Base-by-base conservation (phyloP, 2,888 invertebrate species). In the Torymus aiolomorphi region DNA sequence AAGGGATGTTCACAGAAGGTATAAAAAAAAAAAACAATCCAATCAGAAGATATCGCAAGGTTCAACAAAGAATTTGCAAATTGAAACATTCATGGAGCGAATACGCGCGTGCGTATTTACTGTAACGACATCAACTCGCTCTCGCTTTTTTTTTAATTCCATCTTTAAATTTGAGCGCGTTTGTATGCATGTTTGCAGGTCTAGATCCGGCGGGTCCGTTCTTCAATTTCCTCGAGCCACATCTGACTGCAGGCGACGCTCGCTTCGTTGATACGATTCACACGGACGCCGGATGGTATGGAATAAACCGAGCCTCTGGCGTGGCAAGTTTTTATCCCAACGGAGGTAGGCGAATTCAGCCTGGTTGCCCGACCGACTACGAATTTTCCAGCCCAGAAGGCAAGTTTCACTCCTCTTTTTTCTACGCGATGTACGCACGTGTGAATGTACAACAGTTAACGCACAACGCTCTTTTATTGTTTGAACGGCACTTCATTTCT, bases 281-380 rank as follows among this genome's bases (percentile, higher is more conserved):
- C 84, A 92, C 92, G 0, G 92, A 92, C 82, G 88, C 86, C 0
- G 91, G 91, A 0, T 84, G 89, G 20, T 91, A 88, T 77, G 92
- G 92, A 0, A 84, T 89, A 0, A 87, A 88, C 0, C 52, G 78
- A 0, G 66, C 66, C 2, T 84, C 88, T 0, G 92, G 91, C 0
- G 90, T 89, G 49, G 92, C 86, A 0, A 92, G 92, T 87, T 92
- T 91, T 87, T 92, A 90, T 89, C 92, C 92, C 0, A 92, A 93
- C 54, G 89, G 87, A 0, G 92, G 92, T 0, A 83, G 78, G 0
- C 90, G 92, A 5, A 86, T 89, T 72, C 92, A 92, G 81, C 92
- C 92, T 0, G 92, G 92, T 0, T 92, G 92, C 77, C 80, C 88
- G 0, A 0, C 4, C 0, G 52, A 12, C 1, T 57, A 56, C 8